Evolutionary conservation across 1,140 invertebrate genomes (phyloP), one percentile per base, ranked within the genome.

Genomic region (Adoxophyes honmai): DNA sequence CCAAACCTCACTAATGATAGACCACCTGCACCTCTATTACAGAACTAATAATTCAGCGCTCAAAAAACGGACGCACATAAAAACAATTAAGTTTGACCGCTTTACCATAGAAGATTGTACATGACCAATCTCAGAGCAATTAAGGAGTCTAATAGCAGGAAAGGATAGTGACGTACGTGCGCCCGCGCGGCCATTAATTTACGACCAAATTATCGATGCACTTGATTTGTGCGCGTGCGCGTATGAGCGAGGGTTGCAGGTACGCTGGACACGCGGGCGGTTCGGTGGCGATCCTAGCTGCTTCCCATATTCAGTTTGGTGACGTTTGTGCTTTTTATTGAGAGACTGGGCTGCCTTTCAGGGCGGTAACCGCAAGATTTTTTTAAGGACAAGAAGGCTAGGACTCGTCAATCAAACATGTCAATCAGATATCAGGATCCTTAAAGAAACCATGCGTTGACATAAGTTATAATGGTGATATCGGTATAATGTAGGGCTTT

Each of bases 21-120:
- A 84, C 81, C 81, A 84, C 81, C 78, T 60, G 60, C 73, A 62
- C 65, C 59, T 35, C 66, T 62, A 62, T 77, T 70, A 78, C 78
- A 79, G 74, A 78, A 80, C 70, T 78, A 75, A 86, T 87, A 85
- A 83, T 68, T 79, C 72, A 65, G 62, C 70, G 61, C 68, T 70
- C 70, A 81, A 83, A 66, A 87, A 81, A 78, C 76, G 82, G 76
- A 70, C 74, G 72, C 70, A 76, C 84, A 83, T 86, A 84, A 87
- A 87, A 86, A 84, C 79, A 86, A 87, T 87, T 84, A 86, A 75
- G 66, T 79, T 77, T 77, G 79, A 77, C 81, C 84, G 79, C 79
- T 66, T 80, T 81, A 82, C 82, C 77, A 81, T 87, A 86, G 83
- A 82, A 73, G 79, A 81, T 73, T 81, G 76, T 83, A 84, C 81